These are phyloP conservation scores for Drosophila nr. fundita DNA, from an alignment of 2,888 invertebrate genomes.

Conservation along the genomic window DNA sequence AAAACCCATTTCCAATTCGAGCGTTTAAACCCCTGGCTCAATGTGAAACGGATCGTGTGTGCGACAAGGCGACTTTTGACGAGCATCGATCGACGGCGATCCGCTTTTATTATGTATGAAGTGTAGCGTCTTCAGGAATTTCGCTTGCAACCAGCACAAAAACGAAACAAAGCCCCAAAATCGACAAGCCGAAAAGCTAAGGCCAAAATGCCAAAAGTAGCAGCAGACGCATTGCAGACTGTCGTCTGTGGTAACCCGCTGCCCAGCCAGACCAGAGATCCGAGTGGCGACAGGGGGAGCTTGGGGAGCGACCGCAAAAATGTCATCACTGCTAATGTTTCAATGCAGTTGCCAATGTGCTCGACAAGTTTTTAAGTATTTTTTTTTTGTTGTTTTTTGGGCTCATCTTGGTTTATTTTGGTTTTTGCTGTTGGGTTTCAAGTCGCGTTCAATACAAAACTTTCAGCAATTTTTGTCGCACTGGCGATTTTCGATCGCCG, in stretches of 20 bases:
- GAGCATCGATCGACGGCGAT: constrained; percentile 41
- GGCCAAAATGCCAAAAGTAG: constrained; percentile 38
- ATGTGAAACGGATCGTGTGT: constrained; percentile 49
- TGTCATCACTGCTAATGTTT: constrained; percentile 84
- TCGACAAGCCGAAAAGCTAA: constrained; percentile 33
- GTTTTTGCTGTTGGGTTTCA: constrained; percentile 48
- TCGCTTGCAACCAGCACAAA: constrained; percentile 48
- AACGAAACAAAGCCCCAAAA: constrained; percentile 27
- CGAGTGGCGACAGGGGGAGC: neutral
- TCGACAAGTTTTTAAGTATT: constrained; percentile 45
- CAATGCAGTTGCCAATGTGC: constrained; percentile 75
- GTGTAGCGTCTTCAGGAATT: constrained; percentile 77
- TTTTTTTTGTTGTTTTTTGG: neutral
- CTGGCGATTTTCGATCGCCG: constrained; percentile 51
- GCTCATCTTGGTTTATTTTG: constrained; percentile 57
- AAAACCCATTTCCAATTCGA: constrained; percentile 11
- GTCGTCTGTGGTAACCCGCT: constrained; percentile 29
- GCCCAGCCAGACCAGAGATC: neutral
- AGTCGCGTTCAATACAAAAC: constrained; percentile 68
- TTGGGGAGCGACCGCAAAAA: constrained; percentile 78
- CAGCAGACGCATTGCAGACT: constrained; percentile 59
- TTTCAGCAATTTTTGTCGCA: constrained; percentile 64
- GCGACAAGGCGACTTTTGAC: constrained; percentile 42
- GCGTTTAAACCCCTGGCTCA: constrained; percentile 39
- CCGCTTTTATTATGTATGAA: constrained; percentile 80